Evolutionary conservation across 2,888 invertebrate species (phyloP), one percentile per base, ranked within the genome.

Genomic region (Dichetophora obliterata): DNA sequence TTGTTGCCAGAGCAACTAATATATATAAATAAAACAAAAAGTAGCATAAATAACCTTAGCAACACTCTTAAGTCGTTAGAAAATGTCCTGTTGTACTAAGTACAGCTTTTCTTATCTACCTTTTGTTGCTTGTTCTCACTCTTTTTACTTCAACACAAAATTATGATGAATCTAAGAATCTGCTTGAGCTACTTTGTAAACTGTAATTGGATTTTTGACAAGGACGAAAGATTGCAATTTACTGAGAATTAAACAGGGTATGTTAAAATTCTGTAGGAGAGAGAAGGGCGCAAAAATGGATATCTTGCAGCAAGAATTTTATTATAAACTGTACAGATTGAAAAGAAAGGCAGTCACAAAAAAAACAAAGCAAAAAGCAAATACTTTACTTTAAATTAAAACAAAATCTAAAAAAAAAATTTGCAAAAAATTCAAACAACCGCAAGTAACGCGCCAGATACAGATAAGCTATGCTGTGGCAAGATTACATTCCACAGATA

Each of bases 171-270:
- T 52, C 31, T 24, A 73, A 57, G 63, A 65, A 52, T 63, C 57
- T 52, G 63, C 73, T 73, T 63, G 50, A 65, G 73, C 65, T 73
- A 79, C 78, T 80, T 81, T 79, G 77, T 80, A 84, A 83, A 79
- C 84, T 84, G 82, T 84, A 84, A 83, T 83, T 84, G 84, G 84
- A 84, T 83, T 83, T 84, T 83, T 84, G 84, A 77, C 61, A 54
- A 74, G 75, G 80, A 80, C 74, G 37, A 61, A 52, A 27, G 52
- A n/a, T 65, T 65, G 63, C 63, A 65, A 65, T 65, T 65, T 65
- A 27, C 34, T 27, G 31, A n/a, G 24, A 59, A 59, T 59, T 59
- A 59, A 59, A 27, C 16, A 14, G 43, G 24, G 27, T 11, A 3
- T 27, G 3, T 14, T 14, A 11, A 50, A 66, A 68, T 16, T 50